These are phyloP conservation scores for Acholoe squamosa DNA, from an alignment of 2,888 invertebrate species.

Conservation along the genomic window DNA sequence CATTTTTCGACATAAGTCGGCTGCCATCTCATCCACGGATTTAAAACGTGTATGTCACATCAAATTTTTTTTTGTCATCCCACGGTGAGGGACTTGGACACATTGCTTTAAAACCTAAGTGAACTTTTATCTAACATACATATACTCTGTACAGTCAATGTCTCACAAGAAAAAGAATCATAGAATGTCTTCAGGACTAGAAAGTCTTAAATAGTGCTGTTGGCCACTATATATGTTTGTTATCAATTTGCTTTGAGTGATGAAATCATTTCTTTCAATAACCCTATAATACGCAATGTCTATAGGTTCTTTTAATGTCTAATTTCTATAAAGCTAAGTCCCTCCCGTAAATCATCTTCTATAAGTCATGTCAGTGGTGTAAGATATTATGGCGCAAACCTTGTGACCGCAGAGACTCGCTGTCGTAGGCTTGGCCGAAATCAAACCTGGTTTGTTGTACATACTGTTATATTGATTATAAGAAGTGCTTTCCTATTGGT, in stretches of 20 bases:
- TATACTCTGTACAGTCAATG: too few relatives aligned
- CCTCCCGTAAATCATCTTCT: slow-evolving; percentile 42
- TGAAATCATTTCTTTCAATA: too few relatives aligned
- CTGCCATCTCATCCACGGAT: slow-evolving; percentile 54
- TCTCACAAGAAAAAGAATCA: too few relatives aligned
- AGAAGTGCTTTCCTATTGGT: slow-evolving; percentile 15
- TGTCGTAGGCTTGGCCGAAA: slow-evolving; percentile 19
- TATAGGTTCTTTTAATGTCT: too few relatives aligned
- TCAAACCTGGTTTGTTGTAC: slow-evolving; percentile 49
- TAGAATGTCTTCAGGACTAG: too few relatives aligned
- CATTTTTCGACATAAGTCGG: not conserved
- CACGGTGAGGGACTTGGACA: slow-evolving; percentile 37
- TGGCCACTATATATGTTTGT: too few relatives aligned
- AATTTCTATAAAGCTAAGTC: not conserved
- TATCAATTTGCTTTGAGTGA: too few relatives aligned
- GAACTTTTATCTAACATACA: too few relatives aligned
- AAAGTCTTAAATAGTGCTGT: too few relatives aligned
- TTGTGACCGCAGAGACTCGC: slow-evolving; percentile 33
- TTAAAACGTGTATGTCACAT: slow-evolving; percentile 24
- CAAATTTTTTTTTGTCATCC: slow-evolving; percentile 36
- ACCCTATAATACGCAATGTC: too few relatives aligned
- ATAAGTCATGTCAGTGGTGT: slow-evolving; percentile 28
- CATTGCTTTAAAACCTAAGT: not conserved
- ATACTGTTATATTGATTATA: slow-evolving; percentile 51
- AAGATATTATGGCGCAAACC: slow-evolving; percentile 16